Base-by-base conservation (phyloP, 2,888 invertebrate species). In the Lycia hirtaria region DNA sequence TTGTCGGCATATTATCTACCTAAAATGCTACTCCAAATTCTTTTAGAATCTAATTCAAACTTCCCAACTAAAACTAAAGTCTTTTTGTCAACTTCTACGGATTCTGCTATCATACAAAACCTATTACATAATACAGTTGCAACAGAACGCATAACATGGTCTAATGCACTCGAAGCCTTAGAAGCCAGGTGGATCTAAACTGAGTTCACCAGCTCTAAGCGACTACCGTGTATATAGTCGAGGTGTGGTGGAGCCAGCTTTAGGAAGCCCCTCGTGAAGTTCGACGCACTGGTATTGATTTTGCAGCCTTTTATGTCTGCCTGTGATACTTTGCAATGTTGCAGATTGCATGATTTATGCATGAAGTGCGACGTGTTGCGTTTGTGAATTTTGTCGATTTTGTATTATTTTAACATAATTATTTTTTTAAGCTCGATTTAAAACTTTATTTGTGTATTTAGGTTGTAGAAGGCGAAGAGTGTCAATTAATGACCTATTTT, bases 241-340 rank as follows among this genome's bases (percentile, higher is more conserved):
- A 28, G 9, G 48, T 43, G 43, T 26, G 28, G 30, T 10, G 28
- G 15, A 37, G 49, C 22, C 49, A 67, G 71, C 71, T 69, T 76
- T 75, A 62, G 81, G 82, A 81, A 82, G 75, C 81, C 82, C 58
- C 69, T 71, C 62, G 49, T 41, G 48, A 50, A 71, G 82, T 80
- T 81, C 80, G 75, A 69, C 66, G 80, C 64, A 74, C 80, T 73
- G 33, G 57, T 75, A 78, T 78, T 70, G 77, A 76, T 78, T 72
- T 56, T 58, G 49, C 53, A 37, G 53, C 52, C 55, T 62, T 62
- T 62, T 64, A 58, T 54, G 60, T 60, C 56, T 56, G 50, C 53
- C 30, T 37, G 44, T 58, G 51, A 41, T 44, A 55, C 50, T 54
- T 58, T 63, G 57, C 56, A 55, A 58, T 60, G 56, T 55, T 53